Conservation (phyloP, 2,113 vertebrate species). For the Gallinago paraguaiae region DNA sequence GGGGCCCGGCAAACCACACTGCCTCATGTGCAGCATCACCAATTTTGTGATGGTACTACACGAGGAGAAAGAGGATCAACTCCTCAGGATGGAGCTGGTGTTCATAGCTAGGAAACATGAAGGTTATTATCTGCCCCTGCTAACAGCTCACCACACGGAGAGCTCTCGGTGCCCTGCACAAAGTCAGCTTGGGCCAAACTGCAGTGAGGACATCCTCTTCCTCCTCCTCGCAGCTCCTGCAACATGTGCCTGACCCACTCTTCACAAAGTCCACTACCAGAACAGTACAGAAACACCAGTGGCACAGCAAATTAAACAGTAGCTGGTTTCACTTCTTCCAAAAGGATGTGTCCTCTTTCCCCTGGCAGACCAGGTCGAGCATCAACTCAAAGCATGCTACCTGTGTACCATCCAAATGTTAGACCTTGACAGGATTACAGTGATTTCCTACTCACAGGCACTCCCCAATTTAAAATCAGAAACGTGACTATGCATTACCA, state of each 20-base stretch:
- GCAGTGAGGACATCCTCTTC: neutral
- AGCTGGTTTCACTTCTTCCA: neutral
- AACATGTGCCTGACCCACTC: neutral
- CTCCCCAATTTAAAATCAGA: neutral
- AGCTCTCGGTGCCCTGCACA: neutral
- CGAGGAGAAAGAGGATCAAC: neutral
- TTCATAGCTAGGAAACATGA: neutral
- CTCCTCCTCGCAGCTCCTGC: neutral
- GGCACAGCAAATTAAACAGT: neutral
- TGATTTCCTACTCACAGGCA: neutral
- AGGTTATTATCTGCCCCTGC: too few relatives aligned
- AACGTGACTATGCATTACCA: neutral
- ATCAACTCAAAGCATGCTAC: neutral
- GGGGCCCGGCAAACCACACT: neutral
- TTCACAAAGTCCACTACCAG: neutral
- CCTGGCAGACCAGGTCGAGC: neutral
- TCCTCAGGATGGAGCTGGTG: neutral
- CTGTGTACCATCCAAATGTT: neutral
- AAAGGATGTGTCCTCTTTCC: neutral
- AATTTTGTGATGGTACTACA: neutral
- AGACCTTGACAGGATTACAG: neutral
- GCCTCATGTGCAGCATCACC: neutral
- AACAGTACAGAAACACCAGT: neutral
- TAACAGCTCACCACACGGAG: neutral
- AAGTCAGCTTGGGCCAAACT: neutral